Evolutionary conservation across 2,888 invertebrate genomes (phyloP), one percentile per base, ranked within the genome.

Genomic region (Xestobium rufovillosum): DNA sequence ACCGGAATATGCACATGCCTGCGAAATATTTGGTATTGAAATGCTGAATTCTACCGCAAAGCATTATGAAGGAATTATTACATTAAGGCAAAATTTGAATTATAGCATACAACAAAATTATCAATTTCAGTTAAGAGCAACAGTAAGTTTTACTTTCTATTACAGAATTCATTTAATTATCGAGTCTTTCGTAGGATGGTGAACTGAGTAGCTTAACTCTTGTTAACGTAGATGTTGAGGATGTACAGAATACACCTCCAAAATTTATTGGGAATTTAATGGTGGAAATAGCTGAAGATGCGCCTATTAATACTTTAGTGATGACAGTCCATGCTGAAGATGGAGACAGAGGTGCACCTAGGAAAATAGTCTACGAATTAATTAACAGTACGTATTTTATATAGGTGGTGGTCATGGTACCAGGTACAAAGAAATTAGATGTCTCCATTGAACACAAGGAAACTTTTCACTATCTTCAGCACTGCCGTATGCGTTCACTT

Each of bases 171-270:
- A 8, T 23, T 6, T 8, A 23, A 8, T 23, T n/a, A 23, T 23
- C 6, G 6, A 23, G 10, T 27, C 4, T 27, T 41, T 55, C 57
- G 27, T 51, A 88, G 87, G 91, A 91, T 59, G 90, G 90, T 0
- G 71, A 73, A 8, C 76, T 84, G 49, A 79, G 79, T 51, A 79
- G 80, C 0, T 76, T 77, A 8, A 79, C 83, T 0, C 77, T 75
- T 31, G 80, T 89, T 9, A 81, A 83, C 53, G 78, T 90, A 14
- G 79, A 81, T 45, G 82, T 92, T 1, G 73, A 78, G 41, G 90
- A 91, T 57, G 80, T 90, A 1, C 91, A 91, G 68, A 88, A 91
- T 61, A 82, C 80, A 1, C 86, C 90, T 0, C 91, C 91, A 0
- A 75, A 82, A 36, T 91, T 91, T 67, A 76, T 78, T 30, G 87